Conservation (phyloP, 2,797 vertebrate species). For the Periophthalmus magnuspinnatus region DNA sequence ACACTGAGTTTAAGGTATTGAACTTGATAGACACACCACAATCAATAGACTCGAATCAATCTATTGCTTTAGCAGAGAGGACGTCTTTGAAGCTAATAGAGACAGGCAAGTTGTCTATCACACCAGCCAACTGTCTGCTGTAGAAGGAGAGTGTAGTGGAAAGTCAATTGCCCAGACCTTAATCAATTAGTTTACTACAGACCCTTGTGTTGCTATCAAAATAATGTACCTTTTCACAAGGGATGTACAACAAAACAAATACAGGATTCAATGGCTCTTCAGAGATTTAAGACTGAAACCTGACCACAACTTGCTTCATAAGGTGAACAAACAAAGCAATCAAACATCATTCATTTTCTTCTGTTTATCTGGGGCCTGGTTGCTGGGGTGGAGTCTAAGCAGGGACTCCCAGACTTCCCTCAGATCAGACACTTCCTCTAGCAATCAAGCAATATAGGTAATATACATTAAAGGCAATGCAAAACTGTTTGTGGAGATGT, state of each 20-base stretch:
- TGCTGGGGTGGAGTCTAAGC: too few relatives aligned
- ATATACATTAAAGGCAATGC: too few relatives aligned
- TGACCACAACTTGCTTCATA: not conserved
- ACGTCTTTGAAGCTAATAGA: constrained; percentile 2
- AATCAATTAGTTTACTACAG: not conserved
- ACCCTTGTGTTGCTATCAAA: not conserved
- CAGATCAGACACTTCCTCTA: too few relatives aligned
- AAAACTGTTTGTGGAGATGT: too few relatives aligned
- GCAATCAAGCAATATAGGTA: too few relatives aligned
- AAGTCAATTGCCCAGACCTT: not conserved
- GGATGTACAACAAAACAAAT: not conserved
- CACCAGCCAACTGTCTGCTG: not conserved
- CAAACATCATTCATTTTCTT: not conserved
- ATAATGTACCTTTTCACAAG: not conserved
- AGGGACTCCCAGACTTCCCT: too few relatives aligned
- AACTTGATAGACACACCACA: constrained; percentile 4
- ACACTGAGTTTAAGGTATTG: not conserved
- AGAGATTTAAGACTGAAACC: not conserved
- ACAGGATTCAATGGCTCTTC: not conserved
- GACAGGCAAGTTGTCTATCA: constrained; percentile 7
- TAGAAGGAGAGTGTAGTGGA: not conserved
- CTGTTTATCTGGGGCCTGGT: too few relatives aligned
- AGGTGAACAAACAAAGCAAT: not conserved
- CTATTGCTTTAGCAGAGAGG: not conserved
- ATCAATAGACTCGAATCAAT: not conserved